Evolutionary conservation across 92 coral and sea anemone species (phyloP).

Genomic region (Epizoanthus illoricatus): DNA sequence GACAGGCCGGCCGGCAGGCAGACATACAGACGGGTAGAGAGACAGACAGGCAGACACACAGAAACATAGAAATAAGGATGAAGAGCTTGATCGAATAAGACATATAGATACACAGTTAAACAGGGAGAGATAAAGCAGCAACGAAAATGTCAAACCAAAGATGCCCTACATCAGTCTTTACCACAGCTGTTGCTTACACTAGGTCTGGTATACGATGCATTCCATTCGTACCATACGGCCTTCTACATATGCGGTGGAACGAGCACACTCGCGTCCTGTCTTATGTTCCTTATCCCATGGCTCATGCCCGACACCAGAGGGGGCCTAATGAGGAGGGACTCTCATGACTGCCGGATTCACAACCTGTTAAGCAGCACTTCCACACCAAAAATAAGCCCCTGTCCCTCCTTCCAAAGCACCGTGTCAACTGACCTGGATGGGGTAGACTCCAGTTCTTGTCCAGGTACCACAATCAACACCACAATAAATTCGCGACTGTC

Average conservation of each 20-base stretch:
- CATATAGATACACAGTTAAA: too few species aligned
- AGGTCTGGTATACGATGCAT: slow-evolving; percentile 83
- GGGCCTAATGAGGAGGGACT: slow-evolving; percentile 64
- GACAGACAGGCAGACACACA: too few species aligned
- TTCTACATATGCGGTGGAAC: slow-evolving; percentile 90
- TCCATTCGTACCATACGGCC: slow-evolving; percentile 86
- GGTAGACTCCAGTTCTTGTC: background rate
- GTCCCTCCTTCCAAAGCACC: background rate
- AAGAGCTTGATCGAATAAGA: too few species aligned
- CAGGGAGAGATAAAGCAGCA: too few species aligned
- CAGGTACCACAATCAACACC: slow-evolving; percentile 54
- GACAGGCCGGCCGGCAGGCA: too few species aligned
- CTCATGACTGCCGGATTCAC: slow-evolving; percentile 57
- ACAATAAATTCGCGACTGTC: slow-evolving; percentile 59
- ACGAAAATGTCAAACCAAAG: too few species aligned
- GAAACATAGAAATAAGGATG: too few species aligned
- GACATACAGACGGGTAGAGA: too few species aligned
- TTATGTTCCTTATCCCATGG: slow-evolving; percentile 88
- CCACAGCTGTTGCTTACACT: background rate
- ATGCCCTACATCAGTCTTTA: too few species aligned
- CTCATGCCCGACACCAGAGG: slow-evolving; percentile 58
- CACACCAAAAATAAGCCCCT: background rate
- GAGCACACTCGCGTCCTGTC: slow-evolving; percentile 59
- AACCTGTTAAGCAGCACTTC: slow-evolving; percentile 35
- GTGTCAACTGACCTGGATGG: background rate